Base-by-base conservation (phyloP, 2,888 invertebrate species). In the Allacma fusca region DNA sequence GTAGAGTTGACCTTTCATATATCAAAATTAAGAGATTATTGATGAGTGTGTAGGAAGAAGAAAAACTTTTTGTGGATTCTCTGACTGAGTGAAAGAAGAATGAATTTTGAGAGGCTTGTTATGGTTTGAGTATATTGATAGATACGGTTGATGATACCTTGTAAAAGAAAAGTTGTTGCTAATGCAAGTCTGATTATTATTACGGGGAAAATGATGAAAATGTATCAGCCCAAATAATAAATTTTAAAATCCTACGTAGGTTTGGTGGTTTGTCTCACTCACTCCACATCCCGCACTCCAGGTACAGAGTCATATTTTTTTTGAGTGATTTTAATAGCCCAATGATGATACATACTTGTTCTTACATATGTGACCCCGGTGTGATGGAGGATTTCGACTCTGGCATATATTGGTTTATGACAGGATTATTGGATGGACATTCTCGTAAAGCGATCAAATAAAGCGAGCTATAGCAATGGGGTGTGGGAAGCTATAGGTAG, bases 401-500 rank as follows among this genome's bases (percentile, higher is more conserved):
- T 62, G 21, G 40, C 28, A 62, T 73, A 68, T 68, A 68, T 74
- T 74, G 65, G 43, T 74, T 74, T 74, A 74, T 74, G 74, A 74
- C 74, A 74, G 74, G 65, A 74, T 74, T 74, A 74, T 74, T 74
- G 65, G 65, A 74, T 74, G 74, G 65, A 65, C 67, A 34, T 44
- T 74, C 74, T 74, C 65, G 50, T 74, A 74, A 74, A 74, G 74
- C 65, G 74, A 65, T 74, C 74, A 74, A 74, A 65, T 65, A 74
- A 67, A 65, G 67, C 43, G 64, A 64, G 40, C 26, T 7, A 74
- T 44, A 74, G 44, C 65, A 1, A 26, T 67, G 67, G 65, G 74
- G 64, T 74, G 78, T 78, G 75, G 78, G 75, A 75, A 75, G 78
- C 74, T 71, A 78, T 75, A 78, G 67, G 78, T 78, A 71, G 75